These are phyloP conservation scores for Galaxias olidus DNA, from an alignment of 2,797 vertebrate genomes.

Conservation along the genomic window DNA sequence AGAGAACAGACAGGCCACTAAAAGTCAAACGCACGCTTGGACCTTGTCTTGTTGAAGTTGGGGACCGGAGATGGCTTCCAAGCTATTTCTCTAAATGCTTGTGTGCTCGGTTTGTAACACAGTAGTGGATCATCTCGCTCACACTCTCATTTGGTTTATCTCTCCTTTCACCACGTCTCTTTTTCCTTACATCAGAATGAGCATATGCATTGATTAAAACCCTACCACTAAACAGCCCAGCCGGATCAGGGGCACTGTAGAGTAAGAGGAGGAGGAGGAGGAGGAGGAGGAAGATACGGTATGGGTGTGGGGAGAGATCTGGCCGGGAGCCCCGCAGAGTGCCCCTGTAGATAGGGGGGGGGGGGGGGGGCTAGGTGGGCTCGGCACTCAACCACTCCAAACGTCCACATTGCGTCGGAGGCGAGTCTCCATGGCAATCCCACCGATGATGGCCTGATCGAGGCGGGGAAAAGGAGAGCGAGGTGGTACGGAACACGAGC, in stretches of 20 bases:
- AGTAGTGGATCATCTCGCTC: too few species aligned
- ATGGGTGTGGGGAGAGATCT: conserved; percentile 21
- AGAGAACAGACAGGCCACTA: too few species aligned
- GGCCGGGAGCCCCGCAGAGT: conserved; percentile 41
- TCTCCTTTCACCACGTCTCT: background rate
- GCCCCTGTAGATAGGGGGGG: conserved; percentile 26
- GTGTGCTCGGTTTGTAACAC: too few species aligned
- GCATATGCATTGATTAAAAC: conserved; percentile 46
- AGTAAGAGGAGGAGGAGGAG: conserved; percentile 43
- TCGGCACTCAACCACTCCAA: conserved; percentile 48
- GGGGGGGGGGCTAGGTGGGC: conserved; percentile 28
- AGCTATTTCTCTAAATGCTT: too few species aligned
- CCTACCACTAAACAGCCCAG: conserved; percentile 30
- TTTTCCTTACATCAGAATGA: conserved; percentile 4
- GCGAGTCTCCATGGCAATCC: conserved; percentile 64
- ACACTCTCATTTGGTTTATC: background rate
- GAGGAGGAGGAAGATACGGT: conserved; percentile 13
- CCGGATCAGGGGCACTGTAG: conserved; percentile 37
- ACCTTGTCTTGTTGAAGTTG: too few species aligned
- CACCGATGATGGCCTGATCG: conserved; percentile 22
- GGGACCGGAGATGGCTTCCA: too few species aligned
- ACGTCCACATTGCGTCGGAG: conserved; percentile 54
- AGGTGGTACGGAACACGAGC: conserved; percentile 3
- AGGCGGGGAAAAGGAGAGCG: conserved; percentile 7
- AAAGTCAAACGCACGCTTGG: too few species aligned